A percentile compares a stretch with the other conserved stretches of the same genome.
These are phyloP conservation scores for Aptenodytes patagonicus DNA, from an alignment of 2,113 vertebrate genomes.

Conservation along the genomic window DNA sequence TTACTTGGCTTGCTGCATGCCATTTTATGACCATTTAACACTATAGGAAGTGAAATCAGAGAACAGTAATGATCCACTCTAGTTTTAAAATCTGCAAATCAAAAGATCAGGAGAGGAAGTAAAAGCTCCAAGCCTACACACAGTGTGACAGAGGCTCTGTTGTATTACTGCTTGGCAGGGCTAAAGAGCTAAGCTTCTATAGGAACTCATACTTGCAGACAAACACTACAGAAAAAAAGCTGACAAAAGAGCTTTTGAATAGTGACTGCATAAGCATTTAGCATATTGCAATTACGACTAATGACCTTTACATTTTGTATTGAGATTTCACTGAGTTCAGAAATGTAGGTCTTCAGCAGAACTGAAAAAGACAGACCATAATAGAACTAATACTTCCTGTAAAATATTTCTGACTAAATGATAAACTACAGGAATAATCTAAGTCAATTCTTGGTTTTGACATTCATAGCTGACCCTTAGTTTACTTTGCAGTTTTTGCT, in stretches of 20 bases:
- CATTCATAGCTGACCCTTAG: neutral
- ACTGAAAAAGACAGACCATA: neutral
- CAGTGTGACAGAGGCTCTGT: neutral
- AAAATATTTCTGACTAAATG: neutral
- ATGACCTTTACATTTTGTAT: neutral
- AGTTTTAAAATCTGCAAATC: constrained; percentile 4
- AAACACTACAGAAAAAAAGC: neutral
- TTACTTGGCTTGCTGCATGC: neutral
- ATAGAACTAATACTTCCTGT: neutral
- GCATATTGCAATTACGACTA: neutral
- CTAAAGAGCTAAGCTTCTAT: neutral
- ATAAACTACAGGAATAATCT: neutral
- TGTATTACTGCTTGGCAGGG: neutral
- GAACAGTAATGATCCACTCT: neutral
- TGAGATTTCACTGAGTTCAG: neutral
- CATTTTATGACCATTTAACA: neutral
- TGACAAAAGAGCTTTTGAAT: constrained; percentile 37
- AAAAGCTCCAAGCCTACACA: neutral
- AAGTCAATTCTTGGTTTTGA: neutral
- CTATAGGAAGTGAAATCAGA: neutral
- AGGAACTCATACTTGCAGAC: neutral
- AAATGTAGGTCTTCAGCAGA: neutral
- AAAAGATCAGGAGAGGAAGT: neutral
- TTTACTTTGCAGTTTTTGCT: neutral
- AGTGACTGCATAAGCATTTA: neutral